Conservation (phyloP, 2,797 vertebrate genomes). For the Scleropages formosus region DNA sequence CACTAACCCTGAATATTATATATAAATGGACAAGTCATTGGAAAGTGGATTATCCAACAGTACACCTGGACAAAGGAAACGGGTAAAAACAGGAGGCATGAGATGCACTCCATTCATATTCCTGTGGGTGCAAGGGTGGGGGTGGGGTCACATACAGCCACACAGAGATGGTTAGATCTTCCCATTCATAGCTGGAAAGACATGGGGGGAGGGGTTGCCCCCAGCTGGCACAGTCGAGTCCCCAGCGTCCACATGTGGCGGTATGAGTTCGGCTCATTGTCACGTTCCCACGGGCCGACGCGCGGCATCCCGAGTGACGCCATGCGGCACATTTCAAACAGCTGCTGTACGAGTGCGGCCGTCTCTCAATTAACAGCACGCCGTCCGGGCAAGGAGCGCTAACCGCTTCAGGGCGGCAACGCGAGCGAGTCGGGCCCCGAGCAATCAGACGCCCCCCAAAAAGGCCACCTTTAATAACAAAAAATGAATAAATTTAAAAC, state of each 20-base stretch:
- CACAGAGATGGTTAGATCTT: not conserved
- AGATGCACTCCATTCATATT: too few relatives aligned
- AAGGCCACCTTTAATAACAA: too few relatives aligned
- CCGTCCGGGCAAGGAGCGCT: not conserved
- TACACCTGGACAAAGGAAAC: too few relatives aligned
- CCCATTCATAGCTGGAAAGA: not conserved
- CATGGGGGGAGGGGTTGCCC: conserved; percentile 3
- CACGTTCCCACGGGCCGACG: not conserved
- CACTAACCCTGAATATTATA: too few relatives aligned
- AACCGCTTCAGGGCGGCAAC: not conserved
- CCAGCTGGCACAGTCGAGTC: not conserved
- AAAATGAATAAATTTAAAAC: too few relatives aligned
- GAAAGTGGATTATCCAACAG: too few relatives aligned
- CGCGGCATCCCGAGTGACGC: conserved; percentile 45
- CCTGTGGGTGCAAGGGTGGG: too few relatives aligned
- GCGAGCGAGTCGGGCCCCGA: not conserved
- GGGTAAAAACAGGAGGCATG: too few relatives aligned
- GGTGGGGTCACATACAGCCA: not conserved
- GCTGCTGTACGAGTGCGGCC: conserved; percentile 61
- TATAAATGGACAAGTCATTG: too few relatives aligned
- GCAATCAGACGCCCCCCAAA: too few relatives aligned
- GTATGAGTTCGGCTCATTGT: not conserved
- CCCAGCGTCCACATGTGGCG: not conserved
- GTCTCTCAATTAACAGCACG: conserved; percentile 58
- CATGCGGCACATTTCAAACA: conserved; percentile 49